Conservation (phyloP, 2,888 invertebrate genomes). For the Cheilosia vernalis region DNA sequence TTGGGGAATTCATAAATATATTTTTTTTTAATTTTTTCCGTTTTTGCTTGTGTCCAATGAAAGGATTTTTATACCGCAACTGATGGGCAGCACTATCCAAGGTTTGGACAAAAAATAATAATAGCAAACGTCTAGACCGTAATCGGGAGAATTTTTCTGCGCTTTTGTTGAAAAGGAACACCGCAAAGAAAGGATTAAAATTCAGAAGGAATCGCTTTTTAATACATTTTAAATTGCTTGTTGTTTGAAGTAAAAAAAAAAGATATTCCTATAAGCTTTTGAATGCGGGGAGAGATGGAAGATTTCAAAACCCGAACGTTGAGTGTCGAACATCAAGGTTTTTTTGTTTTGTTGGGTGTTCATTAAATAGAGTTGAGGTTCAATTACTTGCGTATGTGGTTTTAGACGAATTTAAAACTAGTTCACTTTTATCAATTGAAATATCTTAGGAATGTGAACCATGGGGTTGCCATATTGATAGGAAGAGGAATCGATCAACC, state of each 20-base stretch:
- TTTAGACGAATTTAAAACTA: too few relatives aligned
- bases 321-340: neutral
- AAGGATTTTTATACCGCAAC: conserved; percentile 9
- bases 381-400: too few relatives aligned
- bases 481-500: too few relatives aligned
- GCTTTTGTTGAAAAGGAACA: neutral
- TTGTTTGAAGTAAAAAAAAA: neutral
- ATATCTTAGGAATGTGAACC: too few relatives aligned
- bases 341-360: neutral
- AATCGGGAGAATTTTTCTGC: conserved; percentile 25
- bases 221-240: neutral
- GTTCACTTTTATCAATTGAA: too few relatives aligned
- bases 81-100: neutral
- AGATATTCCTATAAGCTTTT: neutral
- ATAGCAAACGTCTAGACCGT: conserved; percentile 62
- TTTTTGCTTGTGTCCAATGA: neutral
- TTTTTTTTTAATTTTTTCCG: conserved; percentile 49
- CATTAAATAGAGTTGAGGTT: too few relatives aligned
- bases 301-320: neutral
- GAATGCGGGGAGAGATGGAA: neutral
- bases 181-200: conserved; percentile 18
- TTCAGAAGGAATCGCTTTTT: conserved; percentile 1
- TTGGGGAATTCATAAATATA: neutral
- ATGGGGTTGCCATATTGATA: too few relatives aligned
- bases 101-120: conserved; percentile 45